Base-by-base conservation (phyloP, 2,113 vertebrate genomes). In the Aptenodytes forsteri region DNA sequence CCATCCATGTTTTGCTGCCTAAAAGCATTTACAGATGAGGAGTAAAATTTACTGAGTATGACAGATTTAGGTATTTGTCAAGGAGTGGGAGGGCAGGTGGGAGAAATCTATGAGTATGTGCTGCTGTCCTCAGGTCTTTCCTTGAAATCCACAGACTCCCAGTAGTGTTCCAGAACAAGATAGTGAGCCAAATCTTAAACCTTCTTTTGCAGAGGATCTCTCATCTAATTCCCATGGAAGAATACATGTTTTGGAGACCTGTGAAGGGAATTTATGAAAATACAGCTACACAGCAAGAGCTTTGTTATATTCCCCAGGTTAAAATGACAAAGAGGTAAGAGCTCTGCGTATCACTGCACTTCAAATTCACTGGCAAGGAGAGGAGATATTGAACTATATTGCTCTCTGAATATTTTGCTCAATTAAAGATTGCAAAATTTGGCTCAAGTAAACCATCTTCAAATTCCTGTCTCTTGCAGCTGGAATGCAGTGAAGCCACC, bases 401-500 rank as follows among this genome's bases (percentile, higher is more conserved):
- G 19, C 17, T 78, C 55, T 70, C 80, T 87, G 67, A 94, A 88
- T 65, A 78, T 76, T 90, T 77, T 89, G 7, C n/a, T 93, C 91
- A 96, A 90, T 89, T 95, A 84, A 97, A 79, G 49, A 92, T 55
- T 79, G 65, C 10, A 80, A 95, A 94, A 83, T 93, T 94, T 90
- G 86, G 71, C 49, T 90, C 30, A 86, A 91, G 52, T 34, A 72
- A 92, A 46, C 42, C 36, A 59, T 83, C 42, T 90, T 80, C 90
- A 77, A 90, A 91, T 94, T 91, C 64, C 70, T 86, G 30, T 78
- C 64, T 93, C 73, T 47, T 93, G 77, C 38, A 87, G 79, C 38
- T 91, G 87, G 89, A 97, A 96, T 90, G 75, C 32, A 97, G 49
- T 58, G 61, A 89, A 96, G 88, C 84, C 80, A 96, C 79, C 64